A percentile compares a stretch with the other conserved stretches of the same genome.
phyloP scores from a whole-genome alignment of 2,888 invertebrate genomes.

The Limnephilus marmoratus region DNA sequence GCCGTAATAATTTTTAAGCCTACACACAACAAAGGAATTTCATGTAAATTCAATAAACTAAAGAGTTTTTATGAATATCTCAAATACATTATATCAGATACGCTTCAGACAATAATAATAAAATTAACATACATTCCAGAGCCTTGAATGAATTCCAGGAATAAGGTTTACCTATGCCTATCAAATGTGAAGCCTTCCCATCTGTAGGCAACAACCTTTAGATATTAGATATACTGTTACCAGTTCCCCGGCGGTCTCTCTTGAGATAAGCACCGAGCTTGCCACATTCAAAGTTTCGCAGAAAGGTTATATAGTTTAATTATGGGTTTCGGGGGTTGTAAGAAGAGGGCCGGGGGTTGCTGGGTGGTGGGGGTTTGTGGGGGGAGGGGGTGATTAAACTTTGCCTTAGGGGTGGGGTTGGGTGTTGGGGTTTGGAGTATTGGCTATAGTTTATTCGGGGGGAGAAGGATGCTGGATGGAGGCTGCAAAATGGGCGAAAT shows the following conservation, averaged over 20 bases:
- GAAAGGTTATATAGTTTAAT: slow-evolving; percentile 62
- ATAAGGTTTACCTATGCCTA: slow-evolving; percentile 51
- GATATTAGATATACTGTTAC: slow-evolving; percentile 52
- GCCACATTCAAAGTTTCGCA: slow-evolving; percentile 65
- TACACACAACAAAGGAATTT: not conserved
- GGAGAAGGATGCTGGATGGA: not conserved
- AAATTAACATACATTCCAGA: slow-evolving; percentile 48
- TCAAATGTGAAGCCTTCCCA: slow-evolving; percentile 59
- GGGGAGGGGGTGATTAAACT: slow-evolving; percentile 26
- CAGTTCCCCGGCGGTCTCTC: slow-evolving; percentile 54
- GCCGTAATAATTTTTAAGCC: not conserved
- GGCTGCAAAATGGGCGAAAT: slow-evolving; percentile 18
- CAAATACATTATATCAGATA: slow-evolving; percentile 13
- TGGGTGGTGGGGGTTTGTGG: slow-evolving; percentile 32
- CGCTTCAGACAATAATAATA: slow-evolving; percentile 46
- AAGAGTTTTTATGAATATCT: not conserved
- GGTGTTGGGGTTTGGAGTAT: slow-evolving; percentile 33
- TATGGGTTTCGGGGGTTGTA: slow-evolving; percentile 46
- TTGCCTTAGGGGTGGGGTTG: slow-evolving; percentile 38
- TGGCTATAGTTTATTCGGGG: slow-evolving; percentile 23
- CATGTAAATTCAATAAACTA: not conserved
- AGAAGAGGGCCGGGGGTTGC: slow-evolving; percentile 45
- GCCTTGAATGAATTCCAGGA: slow-evolving; percentile 48
- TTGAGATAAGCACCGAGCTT: slow-evolving; percentile 63
- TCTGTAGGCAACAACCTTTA: slow-evolving; percentile 53